phyloP scores from a whole-genome alignment of 2,888 invertebrate genomes.

The Orthosia cruda region DNA sequence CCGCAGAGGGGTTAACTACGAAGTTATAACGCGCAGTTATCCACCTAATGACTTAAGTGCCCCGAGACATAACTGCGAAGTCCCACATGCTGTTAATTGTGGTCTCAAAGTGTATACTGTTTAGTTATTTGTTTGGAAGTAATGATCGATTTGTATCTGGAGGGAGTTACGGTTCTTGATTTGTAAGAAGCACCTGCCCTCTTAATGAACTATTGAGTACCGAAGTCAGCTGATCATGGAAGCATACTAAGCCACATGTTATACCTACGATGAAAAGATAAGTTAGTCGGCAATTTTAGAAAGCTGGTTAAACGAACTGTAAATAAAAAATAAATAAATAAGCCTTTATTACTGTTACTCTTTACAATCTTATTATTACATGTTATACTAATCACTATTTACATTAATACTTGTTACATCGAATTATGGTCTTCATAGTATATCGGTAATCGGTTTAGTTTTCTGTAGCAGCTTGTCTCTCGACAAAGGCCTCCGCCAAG shows the following conservation, averaged over 20 bases:
- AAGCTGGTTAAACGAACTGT: background rate
- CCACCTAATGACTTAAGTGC: slow-evolving; percentile 62
- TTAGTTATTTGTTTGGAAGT: slow-evolving; percentile 35
- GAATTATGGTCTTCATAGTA: no score
- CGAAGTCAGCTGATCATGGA: background rate
- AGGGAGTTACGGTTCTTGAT: slow-evolving; percentile 5
- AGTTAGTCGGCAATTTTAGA: no score
- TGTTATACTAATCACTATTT: no score
- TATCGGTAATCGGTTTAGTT: no score
- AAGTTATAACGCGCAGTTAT: slow-evolving; percentile 51
- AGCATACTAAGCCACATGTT: no score
- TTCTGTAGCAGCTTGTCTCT: no score
- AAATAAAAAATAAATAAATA: no score
- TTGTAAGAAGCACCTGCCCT: background rate
- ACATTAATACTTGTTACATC: no score
- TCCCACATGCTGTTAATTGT: slow-evolving; percentile 61
- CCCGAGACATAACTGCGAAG: slow-evolving; percentile 47
- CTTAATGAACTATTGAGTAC: background rate
- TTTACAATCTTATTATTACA: no score
- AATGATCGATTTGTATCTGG: slow-evolving; percentile 4
- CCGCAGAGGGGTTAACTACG: slow-evolving; percentile 50
- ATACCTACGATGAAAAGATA: background rate
- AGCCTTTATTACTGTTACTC: no score
- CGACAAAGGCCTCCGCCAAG: no score
- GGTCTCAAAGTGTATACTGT: slow-evolving; percentile 30